phyloP scores from a whole-genome alignment of 2,888 invertebrate genomes.

The Maniola hyperantus region DNA sequence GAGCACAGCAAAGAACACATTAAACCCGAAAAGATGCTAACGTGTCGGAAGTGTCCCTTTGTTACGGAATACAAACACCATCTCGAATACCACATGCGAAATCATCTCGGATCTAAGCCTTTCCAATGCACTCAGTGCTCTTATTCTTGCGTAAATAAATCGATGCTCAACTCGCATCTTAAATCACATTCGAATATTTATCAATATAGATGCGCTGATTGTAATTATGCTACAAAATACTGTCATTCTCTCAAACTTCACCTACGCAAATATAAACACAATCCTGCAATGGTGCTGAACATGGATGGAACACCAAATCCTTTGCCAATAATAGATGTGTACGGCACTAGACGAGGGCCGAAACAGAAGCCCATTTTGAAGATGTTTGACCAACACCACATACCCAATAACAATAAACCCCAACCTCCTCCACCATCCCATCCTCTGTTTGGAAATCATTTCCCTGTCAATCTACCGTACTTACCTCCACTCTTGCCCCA shows the following conservation, averaged over 20 bases:
- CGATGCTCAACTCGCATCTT: conserved; percentile 99
- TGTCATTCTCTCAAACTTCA: conserved; percentile 98
- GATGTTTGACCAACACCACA: conserved; percentile 63
- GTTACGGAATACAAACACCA: conserved; percentile 99
- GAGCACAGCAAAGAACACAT: conserved; percentile 95
- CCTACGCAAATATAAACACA: conserved; percentile 94
- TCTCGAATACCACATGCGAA: conserved; percentile 97
- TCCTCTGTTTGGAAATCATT: conserved; percentile 70
- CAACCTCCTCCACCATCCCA: conserved; percentile 61
- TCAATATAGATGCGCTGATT: conserved; percentile 96
- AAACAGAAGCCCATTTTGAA: conserved; percentile 82
- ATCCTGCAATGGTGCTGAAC: conserved; percentile 94
- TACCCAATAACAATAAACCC: conserved; percentile 57
- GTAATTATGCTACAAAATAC: conserved; percentile 98
- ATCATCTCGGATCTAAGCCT: conserved; percentile 97
- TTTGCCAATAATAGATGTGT: conserved; percentile 93
- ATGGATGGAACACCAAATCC: conserved; percentile 95
- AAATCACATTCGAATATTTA: conserved; percentile 97
- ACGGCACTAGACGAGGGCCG: conserved; percentile 94
- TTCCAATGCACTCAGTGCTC: conserved; percentile 95
- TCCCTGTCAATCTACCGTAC: conserved; percentile 74
- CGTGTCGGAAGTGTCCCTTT: conserved; percentile 96
- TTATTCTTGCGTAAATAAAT: conserved; percentile 98
- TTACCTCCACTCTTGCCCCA: conserved; percentile 75
- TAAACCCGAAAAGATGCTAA: conserved; percentile 94